These are phyloP conservation scores for Alcis repandata DNA, from an alignment of 2,888 invertebrate species.

Conservation along the genomic window DNA sequence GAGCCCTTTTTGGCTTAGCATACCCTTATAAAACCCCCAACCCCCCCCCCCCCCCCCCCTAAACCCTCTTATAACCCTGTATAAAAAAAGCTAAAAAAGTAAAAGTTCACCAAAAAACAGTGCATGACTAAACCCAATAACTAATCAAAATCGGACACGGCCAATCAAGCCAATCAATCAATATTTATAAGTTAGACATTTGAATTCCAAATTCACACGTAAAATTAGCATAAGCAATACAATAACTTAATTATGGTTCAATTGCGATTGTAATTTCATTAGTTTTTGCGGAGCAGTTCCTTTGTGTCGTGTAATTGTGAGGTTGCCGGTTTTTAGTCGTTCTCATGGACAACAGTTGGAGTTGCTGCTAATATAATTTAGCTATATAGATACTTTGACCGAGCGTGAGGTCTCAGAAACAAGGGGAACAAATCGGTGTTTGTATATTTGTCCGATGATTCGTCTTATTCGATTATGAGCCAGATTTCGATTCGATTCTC, in stretches of 20 bases:
- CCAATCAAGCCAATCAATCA: neutral
- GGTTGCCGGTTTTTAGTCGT: neutral
- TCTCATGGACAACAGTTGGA: conserved; percentile 4
- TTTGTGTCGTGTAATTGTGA: conserved; percentile 5
- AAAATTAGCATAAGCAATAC: conserved; percentile 16
- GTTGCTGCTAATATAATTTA: neutral
- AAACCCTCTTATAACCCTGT: too few relatives aligned
- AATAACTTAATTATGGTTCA: conserved; percentile 5
- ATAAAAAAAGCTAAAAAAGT: too few relatives aligned
- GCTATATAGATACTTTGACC: too few relatives aligned
- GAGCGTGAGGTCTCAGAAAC: too few relatives aligned
- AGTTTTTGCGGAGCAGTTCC: neutral
- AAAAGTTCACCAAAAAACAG: neutral
- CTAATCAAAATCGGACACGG: too few relatives aligned
- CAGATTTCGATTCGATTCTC: too few relatives aligned
- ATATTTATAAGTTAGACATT: neutral
- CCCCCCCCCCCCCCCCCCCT: too few relatives aligned
- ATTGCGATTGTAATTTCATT: conserved; percentile 11
- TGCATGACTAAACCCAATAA: neutral
- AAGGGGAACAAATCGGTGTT: too few relatives aligned
- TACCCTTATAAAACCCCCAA: too few relatives aligned
- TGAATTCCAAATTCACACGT: conserved; percentile 15
- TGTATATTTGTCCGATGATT: too few relatives aligned
- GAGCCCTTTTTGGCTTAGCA: too few relatives aligned
- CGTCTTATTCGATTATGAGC: too few relatives aligned